These are phyloP conservation scores for Rhinichthys osculus DNA, from an alignment of 2,797 vertebrate genomes.

Conservation along the genomic window DNA sequence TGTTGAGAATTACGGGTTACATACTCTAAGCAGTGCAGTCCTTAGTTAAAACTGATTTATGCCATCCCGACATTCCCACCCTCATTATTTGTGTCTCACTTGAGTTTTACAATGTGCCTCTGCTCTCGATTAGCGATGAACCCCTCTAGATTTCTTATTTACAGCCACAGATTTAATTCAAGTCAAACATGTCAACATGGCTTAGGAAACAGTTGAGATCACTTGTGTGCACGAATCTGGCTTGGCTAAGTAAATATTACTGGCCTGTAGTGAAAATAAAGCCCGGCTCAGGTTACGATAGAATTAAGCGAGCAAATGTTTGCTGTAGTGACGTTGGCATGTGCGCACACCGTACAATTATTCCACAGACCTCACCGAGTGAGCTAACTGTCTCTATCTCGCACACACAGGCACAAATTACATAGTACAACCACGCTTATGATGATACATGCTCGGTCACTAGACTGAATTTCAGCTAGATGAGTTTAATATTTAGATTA, in stretches of 20 bases:
- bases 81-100: slow-evolving; percentile 37
- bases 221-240: slow-evolving; percentile 56
- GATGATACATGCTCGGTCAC: slow-evolving; percentile 63
- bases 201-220: slow-evolving; percentile 48
- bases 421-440: slow-evolving; percentile 63
- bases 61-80: slow-evolving; percentile 17
- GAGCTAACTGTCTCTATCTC: slow-evolving; percentile 41
- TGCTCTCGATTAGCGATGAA: slow-evolving; percentile 43
- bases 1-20: slow-evolving; percentile 9
- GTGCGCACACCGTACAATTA: slow-evolving; percentile 50
- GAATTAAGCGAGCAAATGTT: slow-evolving; percentile 38
- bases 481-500: slow-evolving; percentile 56
- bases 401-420: slow-evolving; percentile 36
- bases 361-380: slow-evolving; percentile 50
- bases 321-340: slow-evolving; percentile 38
- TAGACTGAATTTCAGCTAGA: slow-evolving; percentile 66
- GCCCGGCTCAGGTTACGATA: slow-evolving; percentile 32
- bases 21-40: background rate
- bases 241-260: slow-evolving; percentile 59
- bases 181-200: slow-evolving; percentile 57
- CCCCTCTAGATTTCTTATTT: slow-evolving; percentile 38
- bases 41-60: slow-evolving; percentile 38
- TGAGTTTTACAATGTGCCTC: slow-evolving; percentile 30
- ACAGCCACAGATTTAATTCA: slow-evolving; percentile 48
- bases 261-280: slow-evolving; percentile 54